phyloP scores from a whole-genome alignment of 2,888 invertebrate species.

The Hymenopus coronatus region DNA sequence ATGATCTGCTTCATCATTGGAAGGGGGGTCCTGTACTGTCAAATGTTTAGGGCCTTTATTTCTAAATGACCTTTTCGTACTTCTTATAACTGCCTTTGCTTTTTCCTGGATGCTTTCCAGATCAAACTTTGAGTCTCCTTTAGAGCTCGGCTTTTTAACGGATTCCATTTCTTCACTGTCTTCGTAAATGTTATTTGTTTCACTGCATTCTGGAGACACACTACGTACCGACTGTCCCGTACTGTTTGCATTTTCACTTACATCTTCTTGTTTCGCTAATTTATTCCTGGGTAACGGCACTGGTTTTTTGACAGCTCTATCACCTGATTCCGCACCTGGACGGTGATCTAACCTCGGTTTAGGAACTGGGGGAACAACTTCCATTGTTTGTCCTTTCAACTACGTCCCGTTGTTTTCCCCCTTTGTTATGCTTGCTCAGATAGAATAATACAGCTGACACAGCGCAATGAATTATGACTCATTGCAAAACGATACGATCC shows the following conservation, averaged over 20 bases:
- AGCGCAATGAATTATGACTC: not conserved
- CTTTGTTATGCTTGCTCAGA: not conserved
- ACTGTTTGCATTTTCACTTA: not conserved
- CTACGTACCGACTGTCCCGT: not conserved
- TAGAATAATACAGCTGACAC: not conserved
- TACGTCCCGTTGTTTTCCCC: not conserved
- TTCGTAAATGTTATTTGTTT: not conserved
- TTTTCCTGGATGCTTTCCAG: not conserved
- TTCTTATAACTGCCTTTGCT: constrained; percentile 61
- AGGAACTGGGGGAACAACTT: constrained; percentile 9
- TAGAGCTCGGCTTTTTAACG: not conserved
- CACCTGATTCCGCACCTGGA: not conserved
- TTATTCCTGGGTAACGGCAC: constrained; percentile 18
- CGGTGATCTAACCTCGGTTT: constrained; percentile 1
- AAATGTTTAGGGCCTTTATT: constrained; percentile 43
- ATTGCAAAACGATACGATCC: not conserved
- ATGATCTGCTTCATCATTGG: not conserved
- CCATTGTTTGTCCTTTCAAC: not conserved
- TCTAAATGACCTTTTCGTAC: constrained; percentile 49
- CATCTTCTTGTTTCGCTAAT: not conserved
- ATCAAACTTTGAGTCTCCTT: not conserved
- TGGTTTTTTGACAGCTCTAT: not conserved
- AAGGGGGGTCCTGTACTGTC: constrained; percentile 24
- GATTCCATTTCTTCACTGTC: not conserved
- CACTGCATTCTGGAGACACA: not conserved